Base-by-base conservation (phyloP, 2,113 vertebrate species). In the Plotosus lineatus region DNA sequence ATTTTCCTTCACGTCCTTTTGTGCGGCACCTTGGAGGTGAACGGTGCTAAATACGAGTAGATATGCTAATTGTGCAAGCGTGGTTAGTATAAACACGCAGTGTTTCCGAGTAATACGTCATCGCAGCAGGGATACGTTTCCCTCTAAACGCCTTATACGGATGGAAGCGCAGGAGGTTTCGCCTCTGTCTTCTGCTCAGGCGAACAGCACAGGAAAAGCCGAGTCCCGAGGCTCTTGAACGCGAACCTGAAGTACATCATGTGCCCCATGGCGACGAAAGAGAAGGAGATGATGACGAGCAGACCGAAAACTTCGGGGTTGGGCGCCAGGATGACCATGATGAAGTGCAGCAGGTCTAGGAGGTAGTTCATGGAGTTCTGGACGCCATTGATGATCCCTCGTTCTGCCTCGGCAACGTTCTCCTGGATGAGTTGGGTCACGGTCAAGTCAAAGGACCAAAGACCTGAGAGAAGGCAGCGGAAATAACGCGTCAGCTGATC, bases 311-410 rank as follows among this genome's bases (percentile, higher is more conserved):
- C 96, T 91, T 99, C 97, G 0, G 94, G 96, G 79, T 99, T 98
- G 0, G 98, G 97, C 8, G 97, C 98, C 90, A 99, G 90, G 88
- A 99, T 98, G 87, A 99, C 98, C 97, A 99, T 98, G 93, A 99
- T 96, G 92, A 99, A 99, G 92, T 99, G 98, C 90, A 99, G 90
- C 79, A 99, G 95, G 88, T 99, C 98, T 26, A 99, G 92, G 86
- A 99, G 97, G 81, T 99, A 99, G 90, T 99, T 99, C 97, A 99
- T 98, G 90, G 98, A 99, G 93, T 98, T 98, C 90, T 99, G 98
- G 87, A 99, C 97, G 28, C 97, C 98, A 0, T 98, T 99, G 90
- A 99, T 96, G 88, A 99, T 92, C 63, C 98, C 98, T 88, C 98
- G 94, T 93, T 99, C 97, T 0, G 95, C 96, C 85, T 99, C 98